phyloP scores from a whole-genome alignment of 2,888 invertebrate genomes.

The Augochlorella aurata region DNA sequence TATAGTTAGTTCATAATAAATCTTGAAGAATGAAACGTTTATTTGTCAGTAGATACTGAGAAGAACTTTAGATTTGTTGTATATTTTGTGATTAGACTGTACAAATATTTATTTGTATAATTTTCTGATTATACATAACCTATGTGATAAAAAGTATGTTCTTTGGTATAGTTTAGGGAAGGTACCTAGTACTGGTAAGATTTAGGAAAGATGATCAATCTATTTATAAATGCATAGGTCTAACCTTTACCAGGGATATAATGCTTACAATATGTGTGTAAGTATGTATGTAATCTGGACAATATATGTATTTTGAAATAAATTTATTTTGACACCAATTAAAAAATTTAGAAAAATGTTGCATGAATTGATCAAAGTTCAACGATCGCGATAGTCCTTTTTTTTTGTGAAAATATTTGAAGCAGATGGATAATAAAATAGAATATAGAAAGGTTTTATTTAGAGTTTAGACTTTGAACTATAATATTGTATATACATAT shows the following conservation, averaged over 20 bases:
- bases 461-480: background rate
- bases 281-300: background rate
- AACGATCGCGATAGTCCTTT: background rate
- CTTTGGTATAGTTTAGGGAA: background rate
- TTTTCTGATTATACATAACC: background rate
- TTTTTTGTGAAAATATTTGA: background rate
- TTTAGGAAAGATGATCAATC: background rate
- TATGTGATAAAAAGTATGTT: background rate
- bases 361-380: background rate
- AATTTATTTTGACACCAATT: background rate
- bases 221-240: background rate
- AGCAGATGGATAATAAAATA: background rate
- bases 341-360: background rate
- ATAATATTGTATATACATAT: background rate
- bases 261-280: no score
- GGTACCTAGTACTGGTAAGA: background rate
- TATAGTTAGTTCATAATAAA: no score
- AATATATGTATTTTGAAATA: background rate
- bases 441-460: background rate
- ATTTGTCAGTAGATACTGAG: no score
- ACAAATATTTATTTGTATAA: background rate
- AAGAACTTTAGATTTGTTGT: no score
- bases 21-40: no score
- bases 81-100: background rate
- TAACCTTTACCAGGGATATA: background rate